These are phyloP conservation scores for Labeo catla DNA, from an alignment of 2,113 vertebrate genomes.

Conservation along the genomic window DNA sequence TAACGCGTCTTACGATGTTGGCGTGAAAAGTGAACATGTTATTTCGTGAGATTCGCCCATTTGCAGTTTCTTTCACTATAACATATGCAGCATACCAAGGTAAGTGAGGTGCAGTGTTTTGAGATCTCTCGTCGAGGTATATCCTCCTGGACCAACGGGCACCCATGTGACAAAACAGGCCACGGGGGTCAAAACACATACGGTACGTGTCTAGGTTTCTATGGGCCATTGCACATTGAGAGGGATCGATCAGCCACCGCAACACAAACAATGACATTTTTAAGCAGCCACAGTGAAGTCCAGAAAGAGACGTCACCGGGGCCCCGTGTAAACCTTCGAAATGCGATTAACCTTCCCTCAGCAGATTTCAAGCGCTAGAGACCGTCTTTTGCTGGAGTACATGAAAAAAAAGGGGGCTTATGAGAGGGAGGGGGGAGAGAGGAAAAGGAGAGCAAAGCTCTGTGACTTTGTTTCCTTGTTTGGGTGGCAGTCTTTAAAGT, in stretches of 20 bases:
- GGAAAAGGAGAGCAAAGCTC: slow-evolving; percentile 51
- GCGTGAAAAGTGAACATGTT: slow-evolving; percentile 2
- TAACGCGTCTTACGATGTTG: neutral
- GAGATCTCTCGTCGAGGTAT: slow-evolving; percentile 76
- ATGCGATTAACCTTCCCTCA: neutral
- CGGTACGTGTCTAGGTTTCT: neutral
- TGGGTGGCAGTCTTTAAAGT: slow-evolving; percentile 77
- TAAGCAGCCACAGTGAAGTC: neutral
- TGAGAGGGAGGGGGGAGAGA: neutral
- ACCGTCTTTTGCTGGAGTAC: neutral
- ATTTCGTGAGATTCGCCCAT: slow-evolving; percentile 46
- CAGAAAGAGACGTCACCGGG: neutral
- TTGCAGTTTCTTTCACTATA: slow-evolving; percentile 82
- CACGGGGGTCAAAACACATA: slow-evolving; percentile 42
- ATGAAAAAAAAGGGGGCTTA: neutral
- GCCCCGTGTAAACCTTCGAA: neutral
- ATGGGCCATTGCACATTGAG: slow-evolving; percentile 63
- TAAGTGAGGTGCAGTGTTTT: slow-evolving; percentile 91
- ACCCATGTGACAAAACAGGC: slow-evolving; percentile 72
- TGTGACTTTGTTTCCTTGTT: slow-evolving; percentile 64
- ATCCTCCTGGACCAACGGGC: slow-evolving; percentile 71
- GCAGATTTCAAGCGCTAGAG: neutral
- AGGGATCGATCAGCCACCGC: slow-evolving; percentile 5
- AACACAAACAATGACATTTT: neutral
- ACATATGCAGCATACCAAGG: slow-evolving; percentile 92